Evolutionary conservation across 2,888 invertebrate genomes (phyloP), one percentile per base, ranked within the genome.

Genomic region (Drosophila macrothrix): DNA sequence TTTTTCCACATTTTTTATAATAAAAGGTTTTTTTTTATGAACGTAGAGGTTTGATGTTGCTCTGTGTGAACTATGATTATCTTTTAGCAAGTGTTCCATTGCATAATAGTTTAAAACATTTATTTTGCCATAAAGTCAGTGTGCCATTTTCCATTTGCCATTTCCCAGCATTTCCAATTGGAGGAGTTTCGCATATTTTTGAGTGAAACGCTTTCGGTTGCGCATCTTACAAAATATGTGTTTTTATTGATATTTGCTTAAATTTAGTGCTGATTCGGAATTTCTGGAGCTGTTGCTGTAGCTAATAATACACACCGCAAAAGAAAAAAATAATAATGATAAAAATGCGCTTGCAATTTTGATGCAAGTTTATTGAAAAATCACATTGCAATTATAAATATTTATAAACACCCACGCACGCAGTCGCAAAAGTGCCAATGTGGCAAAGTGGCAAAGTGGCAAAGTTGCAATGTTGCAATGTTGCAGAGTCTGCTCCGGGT

Each of bases 311-410:
- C 69, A 72, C 78, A 72, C 82, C 49, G 60, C 10, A 22, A 16
- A 22, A n/a, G 1, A 5, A 22, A 16, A 16, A 4, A 4, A 31
- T 31, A 10, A 6, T 29, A 7, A 7, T 9, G 9, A 6, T 1
- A 22, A 54, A 55, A 35, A 55, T 28, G 61, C n/a, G 62, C 60
- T 67, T 70, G 73, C 86, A 84, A 75, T 70, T 88, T 88, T 80
- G 83, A 76, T 64, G 77, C 84, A 69, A 78, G 63, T 63, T 67
- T 81, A 78, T 78, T 78, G 78, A 81, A 78, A 78, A 78, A 81
- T 78, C 68, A 78, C 69, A 73, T 43, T 64, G 74, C 73, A 72
- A 86, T 86, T 83, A 86, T 89, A 83, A 89, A 86, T 83, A 89
- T 86, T 89, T 87, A 83, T 83, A 69, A 84, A 67, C 83, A 58